phyloP scores from a whole-genome alignment of 2,113 vertebrate species.

The Raja brachyura region DNA sequence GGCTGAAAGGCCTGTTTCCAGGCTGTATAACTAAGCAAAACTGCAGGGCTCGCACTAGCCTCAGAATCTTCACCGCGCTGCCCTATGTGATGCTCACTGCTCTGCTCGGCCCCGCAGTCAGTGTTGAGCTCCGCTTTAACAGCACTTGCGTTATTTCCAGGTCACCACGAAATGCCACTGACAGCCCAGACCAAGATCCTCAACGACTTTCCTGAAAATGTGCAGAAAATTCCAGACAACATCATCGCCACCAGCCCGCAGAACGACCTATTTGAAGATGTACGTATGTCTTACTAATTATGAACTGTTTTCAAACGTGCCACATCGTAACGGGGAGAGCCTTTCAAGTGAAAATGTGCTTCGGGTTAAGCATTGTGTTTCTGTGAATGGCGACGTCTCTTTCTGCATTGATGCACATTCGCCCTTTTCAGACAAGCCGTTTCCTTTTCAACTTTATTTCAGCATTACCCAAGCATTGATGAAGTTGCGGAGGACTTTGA shows the following conservation, averaged over 20 bases:
- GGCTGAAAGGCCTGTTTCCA: too few relatives aligned
- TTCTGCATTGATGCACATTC: background rate
- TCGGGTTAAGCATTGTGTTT: background rate
- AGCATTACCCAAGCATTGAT: conserved; percentile 26
- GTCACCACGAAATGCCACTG: conserved; percentile 88
- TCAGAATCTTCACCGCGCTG: background rate
- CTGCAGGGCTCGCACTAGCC: background rate
- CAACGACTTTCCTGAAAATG: conserved; percentile 80
- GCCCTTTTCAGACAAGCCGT: background rate
- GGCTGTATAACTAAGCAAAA: too few relatives aligned
- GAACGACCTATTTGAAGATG: conserved; percentile 71
- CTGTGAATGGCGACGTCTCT: background rate
- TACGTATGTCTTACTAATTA: conserved; percentile 45
- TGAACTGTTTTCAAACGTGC: too few relatives aligned
- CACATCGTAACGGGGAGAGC: too few relatives aligned
- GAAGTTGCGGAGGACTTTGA: conserved; percentile 16
- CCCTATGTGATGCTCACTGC: background rate
- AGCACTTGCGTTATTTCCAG: conserved; percentile 48
- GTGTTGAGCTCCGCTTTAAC: background rate
- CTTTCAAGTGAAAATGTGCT: background rate
- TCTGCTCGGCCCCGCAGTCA: background rate
- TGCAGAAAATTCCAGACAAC: conserved; percentile 75
- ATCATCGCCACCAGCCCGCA: conserved; percentile 81
- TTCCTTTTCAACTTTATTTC: background rate
- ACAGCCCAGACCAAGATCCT: conserved; percentile 85